Conservation (phyloP, 1,140 invertebrate genomes). For the Scaptomyza hsui region DNA sequence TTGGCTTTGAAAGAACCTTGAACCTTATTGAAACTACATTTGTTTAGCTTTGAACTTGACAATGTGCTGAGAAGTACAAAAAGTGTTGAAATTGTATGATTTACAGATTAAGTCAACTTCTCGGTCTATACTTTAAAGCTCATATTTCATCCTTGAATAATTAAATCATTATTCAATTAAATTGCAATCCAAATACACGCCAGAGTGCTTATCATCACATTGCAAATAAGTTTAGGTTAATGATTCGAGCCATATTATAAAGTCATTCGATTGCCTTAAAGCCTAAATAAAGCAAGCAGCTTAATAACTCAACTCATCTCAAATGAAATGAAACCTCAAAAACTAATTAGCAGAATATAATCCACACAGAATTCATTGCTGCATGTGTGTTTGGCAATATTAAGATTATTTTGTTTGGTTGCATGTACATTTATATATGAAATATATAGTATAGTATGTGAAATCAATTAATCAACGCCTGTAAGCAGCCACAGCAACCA, state of each 20-base stretch:
- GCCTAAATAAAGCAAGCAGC: conserved; percentile 7
- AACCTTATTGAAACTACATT: conserved; percentile 50
- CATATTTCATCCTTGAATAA: not conserved
- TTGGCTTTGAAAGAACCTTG: conserved; percentile 43
- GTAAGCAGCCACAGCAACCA: conserved; percentile 50
- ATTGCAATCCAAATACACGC: not conserved
- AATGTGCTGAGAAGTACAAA: not conserved
- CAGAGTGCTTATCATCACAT: not conserved
- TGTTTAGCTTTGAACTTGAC: conserved; percentile 57
- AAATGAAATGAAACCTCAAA: conserved; percentile 58
- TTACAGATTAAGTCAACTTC: too few species aligned
- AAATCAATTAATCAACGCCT: conserved; percentile 70
- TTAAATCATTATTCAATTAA: not conserved
- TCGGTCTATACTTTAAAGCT: not conserved
- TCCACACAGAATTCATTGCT: conserved; percentile 17
- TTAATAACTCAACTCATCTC: conserved; percentile 14
- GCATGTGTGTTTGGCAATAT: conserved; percentile 17
- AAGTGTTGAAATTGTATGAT: too few species aligned
- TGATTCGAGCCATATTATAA: conserved; percentile 13
- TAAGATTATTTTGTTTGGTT: too few species aligned
- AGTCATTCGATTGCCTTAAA: conserved; percentile 18
- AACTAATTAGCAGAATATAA: conserved; percentile 65
- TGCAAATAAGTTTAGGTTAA: conserved; percentile 11
- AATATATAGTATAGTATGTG: conserved; percentile 25
- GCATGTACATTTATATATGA: not conserved